Conservation (phyloP, 64 coral and sea anemone species). For the Montipora cactus region DNA sequence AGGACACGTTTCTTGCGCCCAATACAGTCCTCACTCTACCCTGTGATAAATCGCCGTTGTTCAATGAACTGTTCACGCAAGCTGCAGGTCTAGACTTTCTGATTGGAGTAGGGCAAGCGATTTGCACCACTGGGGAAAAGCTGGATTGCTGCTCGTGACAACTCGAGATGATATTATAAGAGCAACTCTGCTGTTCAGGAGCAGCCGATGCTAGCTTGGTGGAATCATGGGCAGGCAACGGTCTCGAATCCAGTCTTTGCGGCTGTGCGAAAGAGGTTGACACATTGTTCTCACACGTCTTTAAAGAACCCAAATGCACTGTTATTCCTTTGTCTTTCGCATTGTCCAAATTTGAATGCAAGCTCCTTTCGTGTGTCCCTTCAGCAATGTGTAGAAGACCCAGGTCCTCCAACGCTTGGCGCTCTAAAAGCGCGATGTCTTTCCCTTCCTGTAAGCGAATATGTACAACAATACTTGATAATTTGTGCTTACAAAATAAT, state of each 20-base stretch:
- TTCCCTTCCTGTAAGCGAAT: slow-evolving; percentile 11
- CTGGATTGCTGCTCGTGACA: not conserved
- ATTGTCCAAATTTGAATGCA: not conserved
- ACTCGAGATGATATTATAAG: not conserved
- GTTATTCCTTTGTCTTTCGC: not conserved
- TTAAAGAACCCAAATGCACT: not conserved
- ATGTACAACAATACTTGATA: too few species aligned
- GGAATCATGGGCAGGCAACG: not conserved
- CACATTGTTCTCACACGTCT: not conserved
- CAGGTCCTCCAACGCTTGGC: slow-evolving; percentile 31
- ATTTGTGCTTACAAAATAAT: too few species aligned
- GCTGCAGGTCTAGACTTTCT: not conserved
- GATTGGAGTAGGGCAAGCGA: not conserved
- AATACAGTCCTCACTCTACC: not conserved
- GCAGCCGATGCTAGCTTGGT: not conserved
- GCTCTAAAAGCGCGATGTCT: not conserved
- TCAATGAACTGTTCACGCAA: not conserved
- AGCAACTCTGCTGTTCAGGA: not conserved
- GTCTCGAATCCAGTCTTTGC: not conserved
- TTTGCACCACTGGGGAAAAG: not conserved
- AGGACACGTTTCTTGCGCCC: not conserved
- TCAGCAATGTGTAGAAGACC: not conserved
- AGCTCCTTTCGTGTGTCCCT: not conserved
- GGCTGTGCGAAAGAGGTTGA: not conserved
- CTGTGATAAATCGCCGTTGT: not conserved